Evolutionary conservation across 2,888 invertebrate species (phyloP), one percentile per base, ranked within the genome.

Genomic region (Amaurobius ferox): DNA sequence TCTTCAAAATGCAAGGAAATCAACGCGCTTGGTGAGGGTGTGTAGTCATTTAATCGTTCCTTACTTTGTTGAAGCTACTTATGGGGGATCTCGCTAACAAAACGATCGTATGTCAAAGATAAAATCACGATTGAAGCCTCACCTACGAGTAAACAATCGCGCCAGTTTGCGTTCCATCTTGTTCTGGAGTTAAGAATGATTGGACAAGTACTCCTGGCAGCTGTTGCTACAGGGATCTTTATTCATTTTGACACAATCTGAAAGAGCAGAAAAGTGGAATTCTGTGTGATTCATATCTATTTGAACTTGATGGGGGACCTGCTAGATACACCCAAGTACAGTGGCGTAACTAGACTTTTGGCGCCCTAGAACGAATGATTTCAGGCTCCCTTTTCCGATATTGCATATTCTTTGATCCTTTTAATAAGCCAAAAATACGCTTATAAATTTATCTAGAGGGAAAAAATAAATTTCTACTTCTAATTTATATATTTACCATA

Each of bases 61-160:
- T 79, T 64, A 79, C 72, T 66, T 71, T 30, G 72, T 44, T n/a
- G 66, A 48, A 66, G 79, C 72, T 79, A 79, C 79, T 79, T 72
- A 55, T 23, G 5, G 55, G 23, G 5, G 55, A 23, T 23, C 55
- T 16, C 19, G 23, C 55, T 76, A 70, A 76, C 76, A 76, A 76
- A 76, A 83, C 64, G 83, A 70, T 73, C 83, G 64, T 83, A 73
- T 83, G 83, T 83, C 83, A 83, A 76, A 73, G 76, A 74, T 83
- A 83, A 70, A 55, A 83, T 83, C 83, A 19, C 26, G 67, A 64
- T 62, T 16, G 55, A 30, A 62, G 70, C 76, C 62, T 83, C 64
- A 76, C 81, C 83, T 76, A 76, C 11, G 44, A 61, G 76, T 83
- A 83, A 83, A 83, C 70, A 83, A 83, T 76, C 44, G 70, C 61